Conservation (phyloP, 2,888 invertebrate species). For the Tetramorium bicarinatum region DNA sequence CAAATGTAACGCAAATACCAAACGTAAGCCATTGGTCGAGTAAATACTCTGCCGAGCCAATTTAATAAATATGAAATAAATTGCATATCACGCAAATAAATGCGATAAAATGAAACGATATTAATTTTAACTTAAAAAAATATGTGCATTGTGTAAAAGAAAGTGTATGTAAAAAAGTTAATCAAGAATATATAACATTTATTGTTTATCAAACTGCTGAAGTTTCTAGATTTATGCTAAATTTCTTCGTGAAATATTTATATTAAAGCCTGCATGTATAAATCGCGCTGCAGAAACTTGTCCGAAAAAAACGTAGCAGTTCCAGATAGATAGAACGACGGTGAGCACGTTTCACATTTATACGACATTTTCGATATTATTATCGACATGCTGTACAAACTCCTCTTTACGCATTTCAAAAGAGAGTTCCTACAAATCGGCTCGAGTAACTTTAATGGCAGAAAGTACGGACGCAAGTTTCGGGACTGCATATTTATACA, state of each 20-base stretch:
- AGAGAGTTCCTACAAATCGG: constrained; percentile 20
- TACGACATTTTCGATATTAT: constrained; percentile 17
- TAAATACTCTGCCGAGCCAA: constrained; percentile 43
- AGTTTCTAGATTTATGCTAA: constrained; percentile 23
- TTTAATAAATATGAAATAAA: constrained; percentile 49
- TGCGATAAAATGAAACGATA: not conserved
- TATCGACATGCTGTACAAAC: not conserved
- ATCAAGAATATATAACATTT: not conserved
- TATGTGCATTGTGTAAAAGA: not conserved
- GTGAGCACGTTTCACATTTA: not conserved
- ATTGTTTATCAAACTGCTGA: constrained; percentile 10
- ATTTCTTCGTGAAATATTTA: constrained; percentile 35
- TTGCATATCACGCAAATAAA: constrained; percentile 42
- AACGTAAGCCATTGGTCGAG: constrained; percentile 57
- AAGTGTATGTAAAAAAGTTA: not conserved
- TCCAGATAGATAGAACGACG: not conserved
- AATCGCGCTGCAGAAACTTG: not conserved
- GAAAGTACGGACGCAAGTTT: not conserved
- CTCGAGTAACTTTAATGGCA: not conserved
- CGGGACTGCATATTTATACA: not conserved
- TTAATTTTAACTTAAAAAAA: too few species aligned
- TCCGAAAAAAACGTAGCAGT: constrained; percentile 20
- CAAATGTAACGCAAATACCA: constrained; percentile 53
- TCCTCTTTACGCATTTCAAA: constrained; percentile 1
- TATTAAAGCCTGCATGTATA: not conserved